Evolutionary conservation across 1,140 invertebrate species (phyloP), one percentile per base, ranked within the genome.

Genomic region (Phymastichus coffea): DNA sequence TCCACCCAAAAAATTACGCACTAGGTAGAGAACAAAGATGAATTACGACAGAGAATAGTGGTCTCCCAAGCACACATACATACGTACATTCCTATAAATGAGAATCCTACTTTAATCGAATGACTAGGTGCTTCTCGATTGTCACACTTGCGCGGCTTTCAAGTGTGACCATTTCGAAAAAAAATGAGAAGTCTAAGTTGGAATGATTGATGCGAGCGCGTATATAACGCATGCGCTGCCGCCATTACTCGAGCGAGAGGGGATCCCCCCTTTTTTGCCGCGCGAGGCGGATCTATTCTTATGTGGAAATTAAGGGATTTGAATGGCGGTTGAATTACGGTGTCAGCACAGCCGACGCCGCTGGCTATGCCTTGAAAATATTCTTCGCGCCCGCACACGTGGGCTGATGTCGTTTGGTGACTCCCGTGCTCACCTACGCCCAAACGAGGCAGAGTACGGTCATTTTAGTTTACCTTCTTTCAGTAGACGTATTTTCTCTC

Each of bases 91-190:
- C n/a, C n/a, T n/a, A n/a, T n/a, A n/a, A n/a, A n/a, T n/a, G n/a
- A n/a, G n/a, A 46, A 46, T 14, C 37, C 43, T 54, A 54, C 51
- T 61, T 61, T 61, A 55, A 54, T 61, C 51, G 43, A 54, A 55
- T 61, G 51, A 61, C 58, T 61, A 3, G 15, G 56, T 48, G 25
- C 28, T 61, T 61, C 58, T 55, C 30, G 35, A 57, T 49, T 49
- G 47, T 51, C 53, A 37, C 38, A n/a, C n/a, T n/a, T 49, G 19
- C 0, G 15, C 28, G 33, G 17, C 51, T 53, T 58, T 57, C 46
- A 49, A 25, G 57, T 33, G 7, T 15, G 4, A 22, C 47, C 15
- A 20, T 58, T 51, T 51, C 26, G 38, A 51, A 22, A 49, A n/a
- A n/a, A 57, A 57, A 57, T 40, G 57, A 47, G 48, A 33, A 19